A percentile compares a stretch with the other conserved stretches of the same genome.
These are phyloP conservation scores for Gadopsis marmoratus DNA, from an alignment of 2,797 vertebrate genomes.

Conservation along the genomic window DNA sequence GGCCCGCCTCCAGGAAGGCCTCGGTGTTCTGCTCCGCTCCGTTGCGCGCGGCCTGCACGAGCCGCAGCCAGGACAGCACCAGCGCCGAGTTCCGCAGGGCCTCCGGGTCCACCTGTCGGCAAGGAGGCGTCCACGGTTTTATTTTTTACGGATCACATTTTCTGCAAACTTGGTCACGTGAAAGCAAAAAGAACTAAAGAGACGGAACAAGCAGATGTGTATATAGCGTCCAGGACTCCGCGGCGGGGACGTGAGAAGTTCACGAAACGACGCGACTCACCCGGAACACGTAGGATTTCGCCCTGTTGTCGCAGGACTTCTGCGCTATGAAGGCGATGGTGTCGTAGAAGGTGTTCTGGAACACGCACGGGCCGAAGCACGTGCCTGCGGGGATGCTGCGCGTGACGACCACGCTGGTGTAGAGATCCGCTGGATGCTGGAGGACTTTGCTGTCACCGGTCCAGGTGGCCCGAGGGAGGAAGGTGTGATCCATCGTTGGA, in stretches of 20 bases:
- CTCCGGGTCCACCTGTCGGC: constrained; percentile 88
- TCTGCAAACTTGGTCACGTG: too few relatives aligned
- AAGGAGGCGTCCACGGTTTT: too few relatives aligned
- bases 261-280: constrained; percentile 72
- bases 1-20: constrained; percentile 88
- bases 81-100: constrained; percentile 86
- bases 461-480: constrained; percentile 87
- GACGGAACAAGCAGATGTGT: too few relatives aligned
- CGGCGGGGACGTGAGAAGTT: too few relatives aligned
- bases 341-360: constrained; percentile 90
- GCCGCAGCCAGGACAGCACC: constrained; percentile 88
- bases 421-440: constrained; percentile 86
- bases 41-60: constrained; percentile 88
- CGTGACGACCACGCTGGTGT: constrained; percentile 89
- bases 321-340: constrained; percentile 92
- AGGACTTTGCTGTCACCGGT: constrained; percentile 87
- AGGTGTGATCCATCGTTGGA: constrained; percentile 86
- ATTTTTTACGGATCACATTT: too few relatives aligned
- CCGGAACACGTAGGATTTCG: constrained; percentile 88
- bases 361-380: constrained; percentile 89
- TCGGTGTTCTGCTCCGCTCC: constrained; percentile 90
- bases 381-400: constrained; percentile 88
- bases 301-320: constrained; percentile 88
- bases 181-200: too few relatives aligned
- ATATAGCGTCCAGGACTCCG: too few relatives aligned